Percentiles rank a stretch among this genome's conserved stretches.
Evolutionary conservation across 2,888 invertebrate species (phyloP).

Genomic region (Drosophila pseudotakahashii): DNA sequence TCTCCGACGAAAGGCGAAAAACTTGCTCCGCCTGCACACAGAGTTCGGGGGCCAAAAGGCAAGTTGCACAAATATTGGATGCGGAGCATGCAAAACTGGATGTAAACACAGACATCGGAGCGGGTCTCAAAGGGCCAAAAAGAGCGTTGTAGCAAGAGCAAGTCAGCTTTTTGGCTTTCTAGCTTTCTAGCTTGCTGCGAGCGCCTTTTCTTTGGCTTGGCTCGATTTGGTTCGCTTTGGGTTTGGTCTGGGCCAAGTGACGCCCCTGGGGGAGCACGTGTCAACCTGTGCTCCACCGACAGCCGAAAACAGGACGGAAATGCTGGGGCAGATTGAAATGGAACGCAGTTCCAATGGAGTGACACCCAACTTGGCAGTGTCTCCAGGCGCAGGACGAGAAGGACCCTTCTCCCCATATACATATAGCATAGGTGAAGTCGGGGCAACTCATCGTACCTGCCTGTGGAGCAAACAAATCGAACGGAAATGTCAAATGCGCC

Average conservation of each 20-base stretch:
- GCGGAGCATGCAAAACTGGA: slow-evolving; percentile 54
- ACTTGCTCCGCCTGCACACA: slow-evolving; percentile 27
- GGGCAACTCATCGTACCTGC: slow-evolving; percentile 30
- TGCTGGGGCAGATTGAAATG: slow-evolving; percentile 58
- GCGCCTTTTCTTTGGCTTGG: slow-evolving; percentile 45
- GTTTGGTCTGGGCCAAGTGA: slow-evolving; percentile 33
- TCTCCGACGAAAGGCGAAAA: slow-evolving; percentile 15
- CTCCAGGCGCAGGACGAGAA: slow-evolving; percentile 13
- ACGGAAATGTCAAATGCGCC: slow-evolving; percentile 78
- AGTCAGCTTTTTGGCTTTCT: slow-evolving; percentile 53
- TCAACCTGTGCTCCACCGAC: slow-evolving; percentile 59
- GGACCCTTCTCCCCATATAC: slow-evolving; percentile 31
- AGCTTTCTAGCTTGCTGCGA: slow-evolving; percentile 35
- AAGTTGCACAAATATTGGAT: slow-evolving; percentile 55
- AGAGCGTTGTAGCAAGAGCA: slow-evolving; percentile 52
- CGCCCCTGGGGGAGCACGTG: slow-evolving; percentile 63
- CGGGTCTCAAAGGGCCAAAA: slow-evolving; percentile 43
- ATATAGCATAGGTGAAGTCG: slow-evolving; percentile 37
- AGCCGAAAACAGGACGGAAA: slow-evolving; percentile 50
- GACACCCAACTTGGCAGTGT: slow-evolving; percentile 39
- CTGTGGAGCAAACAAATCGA: slow-evolving; percentile 76
- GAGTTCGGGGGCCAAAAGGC: slow-evolving; percentile 41
- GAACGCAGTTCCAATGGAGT: slow-evolving; percentile 20
- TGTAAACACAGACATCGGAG: slow-evolving; percentile 59
- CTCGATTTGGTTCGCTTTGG: background rate